Conservation (phyloP, 1,140 invertebrate genomes). For the Trachymyrmex cornetzi region DNA sequence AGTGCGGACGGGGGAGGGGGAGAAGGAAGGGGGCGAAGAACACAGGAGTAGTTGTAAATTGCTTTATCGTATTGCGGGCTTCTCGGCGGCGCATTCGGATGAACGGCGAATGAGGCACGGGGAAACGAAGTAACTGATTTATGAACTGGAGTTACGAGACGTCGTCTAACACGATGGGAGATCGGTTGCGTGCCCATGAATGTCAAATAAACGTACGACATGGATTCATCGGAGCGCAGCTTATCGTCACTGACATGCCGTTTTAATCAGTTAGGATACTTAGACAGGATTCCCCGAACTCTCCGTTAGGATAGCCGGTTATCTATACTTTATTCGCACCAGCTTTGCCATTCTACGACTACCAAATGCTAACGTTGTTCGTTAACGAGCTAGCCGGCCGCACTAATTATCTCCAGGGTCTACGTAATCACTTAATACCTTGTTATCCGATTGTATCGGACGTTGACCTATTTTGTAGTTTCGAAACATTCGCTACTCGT, state of each 20-base stretch:
- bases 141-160: slow-evolving; percentile 62
- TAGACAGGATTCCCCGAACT: neutral
- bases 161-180: slow-evolving; percentile 49
- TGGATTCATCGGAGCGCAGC: slow-evolving; percentile 48
- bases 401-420: slow-evolving; percentile 71
- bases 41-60: slow-evolving; percentile 62
- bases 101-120: slow-evolving; percentile 52
- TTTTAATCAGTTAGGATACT: slow-evolving; percentile 21
- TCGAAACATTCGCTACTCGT: slow-evolving; percentile 59
- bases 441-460: slow-evolving; percentile 72
- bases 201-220: slow-evolving; percentile 56
- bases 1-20: neutral
- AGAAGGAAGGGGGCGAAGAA: slow-evolving; percentile 33
- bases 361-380: slow-evolving; percentile 56
- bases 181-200: slow-evolving; percentile 44
- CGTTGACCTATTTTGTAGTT: slow-evolving; percentile 72
- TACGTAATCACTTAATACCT: slow-evolving; percentile 73
- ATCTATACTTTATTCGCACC: slow-evolving; percentile 32
- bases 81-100: slow-evolving; percentile 52
- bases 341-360: slow-evolving; percentile 35
- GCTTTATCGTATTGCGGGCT: slow-evolving; percentile 63
- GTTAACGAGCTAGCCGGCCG: slow-evolving; percentile 48
- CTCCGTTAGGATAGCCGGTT: slow-evolving; percentile 24
- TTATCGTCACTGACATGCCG: neutral
- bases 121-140: slow-evolving; percentile 63